Conservation (phyloP, 1,140 invertebrate genomes). For the Drosophila sulfurigaster region DNA sequence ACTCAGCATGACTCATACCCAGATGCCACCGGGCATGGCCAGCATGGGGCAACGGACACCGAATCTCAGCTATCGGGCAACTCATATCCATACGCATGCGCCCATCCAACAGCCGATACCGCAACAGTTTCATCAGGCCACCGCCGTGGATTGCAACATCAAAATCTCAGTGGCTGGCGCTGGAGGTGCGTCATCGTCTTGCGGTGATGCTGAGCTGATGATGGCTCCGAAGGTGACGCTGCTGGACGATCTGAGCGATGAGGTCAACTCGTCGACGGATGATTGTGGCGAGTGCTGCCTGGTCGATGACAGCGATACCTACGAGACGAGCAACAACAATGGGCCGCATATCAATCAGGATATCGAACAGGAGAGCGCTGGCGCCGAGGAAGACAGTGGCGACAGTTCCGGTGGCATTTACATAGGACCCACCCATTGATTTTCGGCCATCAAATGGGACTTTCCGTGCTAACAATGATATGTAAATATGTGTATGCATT, state of each 20-base stretch:
- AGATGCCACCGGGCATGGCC: slow-evolving; percentile 77
- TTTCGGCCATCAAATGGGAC: slow-evolving; percentile 59
- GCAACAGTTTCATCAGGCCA: slow-evolving; percentile 39
- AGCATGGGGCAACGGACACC: slow-evolving; percentile 76
- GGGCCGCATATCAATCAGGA: slow-evolving; percentile 37
- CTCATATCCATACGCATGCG: slow-evolving; percentile 50
- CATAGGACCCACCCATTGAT: slow-evolving; percentile 66
- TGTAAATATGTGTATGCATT: slow-evolving; percentile 2
- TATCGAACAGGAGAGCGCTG: slow-evolving; percentile 46
- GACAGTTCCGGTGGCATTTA: slow-evolving; percentile 70
- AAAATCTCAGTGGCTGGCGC: slow-evolving; percentile 66
- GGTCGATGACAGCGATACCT: slow-evolving; percentile 74
- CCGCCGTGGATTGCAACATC: slow-evolving; percentile 61
- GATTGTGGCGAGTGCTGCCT: slow-evolving; percentile 74
- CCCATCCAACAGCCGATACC: slow-evolving; percentile 71
- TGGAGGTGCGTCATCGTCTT: neutral
- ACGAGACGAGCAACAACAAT: slow-evolving; percentile 64
- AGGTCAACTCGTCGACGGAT: slow-evolving; percentile 70
- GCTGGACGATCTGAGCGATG: slow-evolving; percentile 74
- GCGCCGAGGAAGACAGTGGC: slow-evolving; percentile 62
- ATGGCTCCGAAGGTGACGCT: slow-evolving; percentile 76
- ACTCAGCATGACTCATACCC: slow-evolving; percentile 72
- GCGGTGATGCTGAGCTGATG: slow-evolving; percentile 39
- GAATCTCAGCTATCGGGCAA: slow-evolving; percentile 66
- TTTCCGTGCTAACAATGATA: slow-evolving; percentile 51